Evolutionary conservation across 2,113 vertebrate species (phyloP).

Genomic region (Copsychus sechellarum): DNA sequence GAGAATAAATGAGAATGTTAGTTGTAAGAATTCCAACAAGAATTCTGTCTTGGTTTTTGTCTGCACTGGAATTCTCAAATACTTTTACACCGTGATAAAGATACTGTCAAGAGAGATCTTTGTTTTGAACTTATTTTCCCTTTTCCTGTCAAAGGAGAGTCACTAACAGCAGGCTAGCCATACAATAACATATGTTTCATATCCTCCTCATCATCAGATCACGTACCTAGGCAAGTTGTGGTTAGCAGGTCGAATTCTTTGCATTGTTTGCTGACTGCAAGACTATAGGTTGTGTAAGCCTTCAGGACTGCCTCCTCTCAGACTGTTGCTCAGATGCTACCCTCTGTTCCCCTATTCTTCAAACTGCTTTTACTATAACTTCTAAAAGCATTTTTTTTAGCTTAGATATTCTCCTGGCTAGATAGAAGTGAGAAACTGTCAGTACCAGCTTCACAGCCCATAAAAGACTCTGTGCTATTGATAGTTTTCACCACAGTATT

Average conservation of each 20-base stretch:
- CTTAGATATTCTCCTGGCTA: background rate
- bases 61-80: background rate
- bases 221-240: background rate
- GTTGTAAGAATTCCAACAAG: background rate
- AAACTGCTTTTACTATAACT: background rate
- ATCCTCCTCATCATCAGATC: background rate
- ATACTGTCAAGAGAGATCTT: background rate
- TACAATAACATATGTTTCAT: background rate
- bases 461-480: background rate
- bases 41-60: background rate
- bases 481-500: background rate
- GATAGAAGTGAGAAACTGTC: background rate
- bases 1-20: background rate
- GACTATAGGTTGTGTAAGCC: background rate
- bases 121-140: background rate
- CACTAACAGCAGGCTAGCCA: background rate
- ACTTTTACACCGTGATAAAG: background rate
- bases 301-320: background rate
- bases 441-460: background rate
- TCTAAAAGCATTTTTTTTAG: background rate
- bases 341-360: background rate
- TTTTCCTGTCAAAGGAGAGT: background rate
- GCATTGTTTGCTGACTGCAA: background rate
- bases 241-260: background rate
- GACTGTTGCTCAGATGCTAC: background rate